phyloP scores from a whole-genome alignment of 1,140 invertebrate genomes.

The Bombus confusus region DNA sequence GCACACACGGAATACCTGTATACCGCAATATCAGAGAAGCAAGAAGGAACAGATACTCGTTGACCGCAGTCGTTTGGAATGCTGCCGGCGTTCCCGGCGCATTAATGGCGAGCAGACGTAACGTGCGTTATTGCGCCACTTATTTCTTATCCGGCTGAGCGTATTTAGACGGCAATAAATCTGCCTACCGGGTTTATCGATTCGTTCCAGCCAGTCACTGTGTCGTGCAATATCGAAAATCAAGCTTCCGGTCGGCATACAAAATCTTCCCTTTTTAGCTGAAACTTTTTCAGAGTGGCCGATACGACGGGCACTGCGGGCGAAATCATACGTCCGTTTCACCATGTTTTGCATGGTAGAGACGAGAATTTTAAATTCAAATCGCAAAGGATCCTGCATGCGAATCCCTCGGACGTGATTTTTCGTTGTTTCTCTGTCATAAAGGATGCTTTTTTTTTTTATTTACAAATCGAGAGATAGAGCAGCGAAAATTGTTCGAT shows the following conservation, averaged over 20 bases:
- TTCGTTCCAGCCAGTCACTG: neutral
- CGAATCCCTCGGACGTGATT: no score
- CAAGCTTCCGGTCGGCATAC: neutral
- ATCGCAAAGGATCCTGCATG: neutral
- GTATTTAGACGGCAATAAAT: constrained; percentile 21
- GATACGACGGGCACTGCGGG: neutral
- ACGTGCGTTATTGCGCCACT: constrained; percentile 26
- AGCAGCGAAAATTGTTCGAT: no score
- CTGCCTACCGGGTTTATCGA: constrained; percentile 10
- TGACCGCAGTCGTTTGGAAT: constrained; percentile 41
- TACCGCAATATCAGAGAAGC: constrained; percentile 19
- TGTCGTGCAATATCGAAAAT: constrained; percentile 5
- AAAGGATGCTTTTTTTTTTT: no score
- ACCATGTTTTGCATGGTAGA: constrained; percentile 9
- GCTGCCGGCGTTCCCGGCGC: constrained; percentile 37
- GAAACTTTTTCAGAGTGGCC: neutral
- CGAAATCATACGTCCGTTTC: neutral
- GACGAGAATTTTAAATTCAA: constrained; percentile 23
- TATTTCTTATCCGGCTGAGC: constrained; percentile 36
- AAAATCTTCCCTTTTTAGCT: neutral
- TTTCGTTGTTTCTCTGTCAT: neutral
- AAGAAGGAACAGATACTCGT: constrained; percentile 45
- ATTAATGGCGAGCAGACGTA: constrained; percentile 43
- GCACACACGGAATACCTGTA: constrained; percentile 9
- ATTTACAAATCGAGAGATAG: neutral